Evolutionary conservation across 2,797 vertebrate genomes (phyloP).

Genomic region (Alexandromys oeconomus): DNA sequence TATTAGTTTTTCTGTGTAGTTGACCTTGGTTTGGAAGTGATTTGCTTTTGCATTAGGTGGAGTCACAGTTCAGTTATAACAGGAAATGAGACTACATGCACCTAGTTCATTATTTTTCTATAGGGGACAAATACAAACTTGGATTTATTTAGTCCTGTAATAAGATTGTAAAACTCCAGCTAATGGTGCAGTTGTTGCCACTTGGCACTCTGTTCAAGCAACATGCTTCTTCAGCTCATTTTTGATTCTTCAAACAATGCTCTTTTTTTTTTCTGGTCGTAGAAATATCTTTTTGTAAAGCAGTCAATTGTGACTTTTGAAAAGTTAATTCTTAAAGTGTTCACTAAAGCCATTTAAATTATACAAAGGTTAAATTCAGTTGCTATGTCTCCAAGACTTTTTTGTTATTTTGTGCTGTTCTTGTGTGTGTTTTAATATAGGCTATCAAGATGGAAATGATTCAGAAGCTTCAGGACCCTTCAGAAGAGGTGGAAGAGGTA

Average conservation of each 20-base stretch:
- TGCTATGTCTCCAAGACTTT: conserved; percentile 2
- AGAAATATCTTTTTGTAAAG: conserved; percentile 14
- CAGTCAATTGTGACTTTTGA: conserved; percentile 32
- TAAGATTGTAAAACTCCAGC: not conserved
- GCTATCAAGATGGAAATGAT: conserved; percentile 72
- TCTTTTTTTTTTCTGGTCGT: not conserved
- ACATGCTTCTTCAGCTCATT: conserved; percentile 26
- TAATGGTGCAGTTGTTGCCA: not conserved
- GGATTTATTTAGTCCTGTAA: not conserved
- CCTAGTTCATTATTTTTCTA: not conserved
- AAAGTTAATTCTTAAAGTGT: not conserved
- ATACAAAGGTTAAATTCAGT: conserved; percentile 14
- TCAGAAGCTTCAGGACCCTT: conserved; percentile 34
- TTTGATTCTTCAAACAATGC: not conserved
- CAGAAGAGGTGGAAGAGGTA: conserved; percentile 79
- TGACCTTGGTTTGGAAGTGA: conserved; percentile 31
- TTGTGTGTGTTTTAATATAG: conserved; percentile 72
- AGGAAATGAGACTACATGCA: not conserved
- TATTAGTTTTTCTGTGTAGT: not conserved
- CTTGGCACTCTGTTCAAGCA: conserved; percentile 6
- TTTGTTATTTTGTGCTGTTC: conserved; percentile 57
- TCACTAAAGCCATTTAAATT: conserved; percentile 26
- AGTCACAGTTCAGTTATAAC: conserved; percentile 50
- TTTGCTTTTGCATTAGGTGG: not conserved
- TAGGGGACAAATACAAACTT: not conserved